These are phyloP conservation scores for Elanus axillaris DNA, from an alignment of 2,113 vertebrate species.

Conservation along the genomic window DNA sequence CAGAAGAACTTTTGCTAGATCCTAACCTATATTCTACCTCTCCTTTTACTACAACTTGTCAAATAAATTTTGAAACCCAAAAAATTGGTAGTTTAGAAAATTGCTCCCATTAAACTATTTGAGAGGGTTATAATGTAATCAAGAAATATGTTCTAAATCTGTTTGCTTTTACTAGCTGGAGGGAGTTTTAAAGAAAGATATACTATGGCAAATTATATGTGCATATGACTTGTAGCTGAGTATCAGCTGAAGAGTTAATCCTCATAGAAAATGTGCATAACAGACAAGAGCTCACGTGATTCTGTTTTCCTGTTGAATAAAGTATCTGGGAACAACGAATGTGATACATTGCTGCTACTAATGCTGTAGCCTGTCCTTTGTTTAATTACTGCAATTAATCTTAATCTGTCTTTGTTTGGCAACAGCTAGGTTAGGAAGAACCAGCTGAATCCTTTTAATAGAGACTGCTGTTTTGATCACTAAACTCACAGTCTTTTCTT, in stretches of 20 bases:
- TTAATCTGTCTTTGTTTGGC: conserved; percentile 59
- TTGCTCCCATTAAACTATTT: not conserved
- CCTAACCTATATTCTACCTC: not conserved
- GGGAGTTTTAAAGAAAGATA: not conserved
- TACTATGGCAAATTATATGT: not conserved
- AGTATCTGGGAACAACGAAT: not conserved
- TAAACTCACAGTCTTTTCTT: not conserved
- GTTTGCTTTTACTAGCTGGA: not conserved
- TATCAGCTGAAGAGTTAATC: not conserved
- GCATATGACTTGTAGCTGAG: not conserved
- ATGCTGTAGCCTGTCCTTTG: conserved; percentile 44
- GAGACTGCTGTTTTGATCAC: conserved; percentile 7
- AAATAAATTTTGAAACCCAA: not conserved
- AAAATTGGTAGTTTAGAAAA: not conserved
- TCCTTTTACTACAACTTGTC: not conserved
- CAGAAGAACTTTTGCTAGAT: not conserved
- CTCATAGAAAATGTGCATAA: not conserved
- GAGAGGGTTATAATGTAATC: not conserved
- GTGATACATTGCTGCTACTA: not conserved
- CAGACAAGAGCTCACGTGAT: not conserved
- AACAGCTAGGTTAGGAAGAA: conserved; percentile 40
- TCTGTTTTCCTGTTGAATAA: conserved; percentile 18
- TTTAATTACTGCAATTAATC: conserved; percentile 64
- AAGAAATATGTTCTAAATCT: not conserved
- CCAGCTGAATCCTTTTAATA: conserved; percentile 23